These are phyloP conservation scores for Adoxophyes honmai DNA, from an alignment of 1,140 invertebrate genomes.

Conservation along the genomic window DNA sequence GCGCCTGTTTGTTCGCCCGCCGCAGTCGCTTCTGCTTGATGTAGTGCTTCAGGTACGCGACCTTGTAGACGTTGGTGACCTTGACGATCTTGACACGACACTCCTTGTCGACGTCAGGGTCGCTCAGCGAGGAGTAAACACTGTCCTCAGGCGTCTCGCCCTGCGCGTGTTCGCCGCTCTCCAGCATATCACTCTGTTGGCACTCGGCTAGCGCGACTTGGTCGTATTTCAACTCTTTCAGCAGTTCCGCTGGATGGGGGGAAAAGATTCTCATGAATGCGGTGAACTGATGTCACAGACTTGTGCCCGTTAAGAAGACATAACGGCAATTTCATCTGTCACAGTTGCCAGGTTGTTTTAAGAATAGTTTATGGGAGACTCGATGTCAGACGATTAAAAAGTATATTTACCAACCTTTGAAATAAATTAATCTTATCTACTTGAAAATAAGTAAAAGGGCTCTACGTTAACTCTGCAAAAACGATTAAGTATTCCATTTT, in stretches of 20 bases:
- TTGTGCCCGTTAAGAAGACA: no score
- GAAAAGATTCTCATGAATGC: no score
- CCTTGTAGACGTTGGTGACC: conserved; percentile 67
- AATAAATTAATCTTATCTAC: no score
- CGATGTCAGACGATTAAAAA: no score
- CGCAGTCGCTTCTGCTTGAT: conserved; percentile 59
- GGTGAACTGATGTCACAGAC: no score
- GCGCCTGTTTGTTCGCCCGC: conserved; percentile 47
- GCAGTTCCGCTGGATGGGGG: no score
- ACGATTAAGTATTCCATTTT: neutral
- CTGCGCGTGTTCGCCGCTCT: conserved; percentile 26
- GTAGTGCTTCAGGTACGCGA: conserved; percentile 60
- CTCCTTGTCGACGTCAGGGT: conserved; percentile 39
- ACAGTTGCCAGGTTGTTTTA: no score
- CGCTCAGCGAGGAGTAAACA: conserved; percentile 42
- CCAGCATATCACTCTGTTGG: conserved; percentile 27
- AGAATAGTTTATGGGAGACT: no score
- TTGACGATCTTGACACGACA: conserved; percentile 61
- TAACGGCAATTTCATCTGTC: no score
- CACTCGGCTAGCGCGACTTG: conserved; percentile 22
- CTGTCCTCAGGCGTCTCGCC: conserved; percentile 34
- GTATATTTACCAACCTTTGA: no score
- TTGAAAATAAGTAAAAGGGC: no score
- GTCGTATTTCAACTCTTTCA: conserved; percentile 34
- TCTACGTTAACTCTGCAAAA: neutral